A percentile compares a stretch with the other conserved stretches of the same genome.
These are phyloP conservation scores for Chloroclystis v-ata DNA, from an alignment of 2,888 invertebrate species.

Conservation along the genomic window DNA sequence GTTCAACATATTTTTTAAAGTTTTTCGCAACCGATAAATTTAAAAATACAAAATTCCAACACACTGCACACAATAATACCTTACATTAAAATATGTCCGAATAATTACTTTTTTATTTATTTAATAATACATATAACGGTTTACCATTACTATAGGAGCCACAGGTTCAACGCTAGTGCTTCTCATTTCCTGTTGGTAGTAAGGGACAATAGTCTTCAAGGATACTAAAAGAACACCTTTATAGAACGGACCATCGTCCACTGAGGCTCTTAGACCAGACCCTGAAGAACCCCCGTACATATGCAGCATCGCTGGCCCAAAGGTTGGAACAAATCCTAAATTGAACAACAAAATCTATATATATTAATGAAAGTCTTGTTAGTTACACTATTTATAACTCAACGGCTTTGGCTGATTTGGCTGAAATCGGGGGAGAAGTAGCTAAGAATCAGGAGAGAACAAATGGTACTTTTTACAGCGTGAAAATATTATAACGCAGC, in stretches of 20 bases:
- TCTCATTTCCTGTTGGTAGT: slow-evolving; percentile 65
- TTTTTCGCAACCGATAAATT: too few relatives aligned
- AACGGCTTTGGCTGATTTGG: background rate
- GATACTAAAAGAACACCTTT: slow-evolving; percentile 86
- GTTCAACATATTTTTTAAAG: too few relatives aligned
- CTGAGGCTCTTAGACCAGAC: slow-evolving; percentile 23
- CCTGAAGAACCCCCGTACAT: slow-evolving; percentile 79
- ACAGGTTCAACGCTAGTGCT: slow-evolving; percentile 52
- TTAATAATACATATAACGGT: background rate
- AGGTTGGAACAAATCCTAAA: slow-evolving; percentile 85
- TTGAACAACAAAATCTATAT: background rate
- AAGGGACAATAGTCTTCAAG: slow-evolving; percentile 82
- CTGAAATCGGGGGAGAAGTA: too few relatives aligned
- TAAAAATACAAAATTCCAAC: too few relatives aligned
- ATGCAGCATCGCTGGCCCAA: slow-evolving; percentile 89
- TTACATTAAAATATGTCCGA: too few relatives aligned
- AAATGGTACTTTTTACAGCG: too few relatives aligned
- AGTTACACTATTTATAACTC: too few relatives aligned
- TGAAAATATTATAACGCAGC: too few relatives aligned
- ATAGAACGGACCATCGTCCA: slow-evolving; percentile 76
- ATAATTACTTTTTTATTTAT: too few relatives aligned
- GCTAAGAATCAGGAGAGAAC: too few relatives aligned
- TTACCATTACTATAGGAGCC: slow-evolving; percentile 48
- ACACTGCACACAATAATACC: too few relatives aligned
- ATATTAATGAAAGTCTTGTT: too few relatives aligned